phyloP scores from a whole-genome alignment of 1,140 invertebrate species.

The Cryptotermes secundus region DNA sequence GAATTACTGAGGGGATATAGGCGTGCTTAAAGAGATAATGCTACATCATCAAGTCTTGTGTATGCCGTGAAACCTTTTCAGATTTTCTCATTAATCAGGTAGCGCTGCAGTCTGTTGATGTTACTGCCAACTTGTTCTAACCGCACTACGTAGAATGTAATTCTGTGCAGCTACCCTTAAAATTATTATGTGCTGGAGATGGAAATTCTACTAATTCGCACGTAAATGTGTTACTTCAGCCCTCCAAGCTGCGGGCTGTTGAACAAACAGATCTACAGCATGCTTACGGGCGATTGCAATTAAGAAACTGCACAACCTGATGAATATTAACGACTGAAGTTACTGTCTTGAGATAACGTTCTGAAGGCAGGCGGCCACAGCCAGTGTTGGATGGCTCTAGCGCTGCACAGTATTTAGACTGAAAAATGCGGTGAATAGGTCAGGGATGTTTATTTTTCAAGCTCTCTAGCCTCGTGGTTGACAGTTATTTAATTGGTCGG shows the following conservation, averaged over 20 bases:
- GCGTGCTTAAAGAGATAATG: background rate
- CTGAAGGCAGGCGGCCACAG: too few relatives aligned
- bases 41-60: background rate
- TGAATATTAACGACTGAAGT: background rate
- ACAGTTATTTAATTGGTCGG: too few relatives aligned
- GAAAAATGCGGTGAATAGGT: too few relatives aligned
- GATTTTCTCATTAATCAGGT: background rate
- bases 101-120: background rate
- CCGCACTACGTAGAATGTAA: background rate
- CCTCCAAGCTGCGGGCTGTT: background rate
- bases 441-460: too few relatives aligned
- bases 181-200: background rate
- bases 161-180: background rate
- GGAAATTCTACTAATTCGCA: background rate
- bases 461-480: too few relatives aligned
- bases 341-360: too few relatives aligned
- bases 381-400: too few relatives aligned
- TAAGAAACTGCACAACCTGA: background rate
- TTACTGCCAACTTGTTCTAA: slow-evolving; percentile 1
- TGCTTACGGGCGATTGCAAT: background rate
- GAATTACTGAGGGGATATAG: background rate
- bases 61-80: background rate
- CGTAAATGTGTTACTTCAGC: background rate
- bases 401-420: too few relatives aligned
- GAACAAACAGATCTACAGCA: background rate